Evolutionary conservation across 1,140 invertebrate genomes (phyloP).

Genomic region (Acyrthosiphon pisum): DNA sequence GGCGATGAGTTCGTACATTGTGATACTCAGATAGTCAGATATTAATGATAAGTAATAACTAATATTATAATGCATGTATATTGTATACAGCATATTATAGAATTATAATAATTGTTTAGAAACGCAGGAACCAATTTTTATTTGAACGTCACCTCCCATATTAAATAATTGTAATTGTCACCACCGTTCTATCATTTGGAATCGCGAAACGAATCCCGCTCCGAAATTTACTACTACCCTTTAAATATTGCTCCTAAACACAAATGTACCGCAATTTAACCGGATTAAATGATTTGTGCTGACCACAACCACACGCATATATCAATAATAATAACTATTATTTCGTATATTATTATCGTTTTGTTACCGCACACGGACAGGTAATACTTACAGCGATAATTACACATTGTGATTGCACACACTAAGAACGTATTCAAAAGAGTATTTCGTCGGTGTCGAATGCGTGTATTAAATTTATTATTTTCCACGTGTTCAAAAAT

Average conservation of each 20-base stretch:
- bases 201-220: not conserved
- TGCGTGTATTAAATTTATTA: too few relatives aligned
- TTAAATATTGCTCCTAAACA: not conserved
- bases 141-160: not conserved
- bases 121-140: not conserved
- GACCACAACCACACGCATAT: not conserved
- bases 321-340: not conserved
- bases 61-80: not conserved
- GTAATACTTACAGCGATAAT: not conserved
- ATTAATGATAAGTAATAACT: not conserved
- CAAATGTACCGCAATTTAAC: not conserved
- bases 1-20: too few relatives aligned
- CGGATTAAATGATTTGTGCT: not conserved
- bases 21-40: too few relatives aligned
- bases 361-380: not conserved
- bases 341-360: not conserved
- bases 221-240: not conserved
- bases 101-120: not conserved
- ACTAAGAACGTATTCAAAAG: not conserved
- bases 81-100: not conserved
- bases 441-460: too few relatives aligned
- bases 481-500: too few relatives aligned
- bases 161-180: not conserved
- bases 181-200: not conserved
- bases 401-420: not conserved